Conservation (phyloP, 2,888 invertebrate genomes). For the Orchesella flavescens region DNA sequence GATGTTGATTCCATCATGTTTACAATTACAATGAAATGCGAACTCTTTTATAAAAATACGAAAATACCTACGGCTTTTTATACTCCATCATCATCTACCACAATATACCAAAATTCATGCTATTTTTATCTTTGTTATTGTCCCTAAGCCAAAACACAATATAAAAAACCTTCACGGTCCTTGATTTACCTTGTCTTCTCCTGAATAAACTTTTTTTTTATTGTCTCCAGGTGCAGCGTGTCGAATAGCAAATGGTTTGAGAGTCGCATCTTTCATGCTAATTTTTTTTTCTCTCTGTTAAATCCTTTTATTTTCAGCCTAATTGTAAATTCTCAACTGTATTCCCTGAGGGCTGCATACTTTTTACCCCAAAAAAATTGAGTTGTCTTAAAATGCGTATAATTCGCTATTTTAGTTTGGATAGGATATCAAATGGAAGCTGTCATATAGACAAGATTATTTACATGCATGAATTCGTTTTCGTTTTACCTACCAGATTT, state of each 20-base stretch:
- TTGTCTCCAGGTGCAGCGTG: conserved; percentile 35
- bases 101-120: background rate
- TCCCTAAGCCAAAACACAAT: background rate
- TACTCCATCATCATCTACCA: background rate
- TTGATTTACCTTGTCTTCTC: conserved; percentile 20
- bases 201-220: background rate
- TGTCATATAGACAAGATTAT: too few species aligned
- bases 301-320: conserved; percentile 1
- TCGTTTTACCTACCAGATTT: too few species aligned
- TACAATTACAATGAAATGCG: background rate
- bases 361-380: background rate
- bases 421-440: too few species aligned
- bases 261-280: conserved; percentile 12
- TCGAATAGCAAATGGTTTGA: background rate
- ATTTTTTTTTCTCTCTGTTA: background rate
- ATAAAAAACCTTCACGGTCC: conserved; percentile 28
- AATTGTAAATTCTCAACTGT: background rate
- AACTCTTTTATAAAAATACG: too few species aligned
- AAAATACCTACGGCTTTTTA: too few species aligned
- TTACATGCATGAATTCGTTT: too few species aligned
- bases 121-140: conserved; percentile 1
- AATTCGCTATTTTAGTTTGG: too few species aligned
- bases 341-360: conserved; percentile 14
- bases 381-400: background rate
- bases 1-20: background rate